Evolutionary conservation across 2,888 invertebrate species (phyloP).

Genomic region (Mythimna vitellina): DNA sequence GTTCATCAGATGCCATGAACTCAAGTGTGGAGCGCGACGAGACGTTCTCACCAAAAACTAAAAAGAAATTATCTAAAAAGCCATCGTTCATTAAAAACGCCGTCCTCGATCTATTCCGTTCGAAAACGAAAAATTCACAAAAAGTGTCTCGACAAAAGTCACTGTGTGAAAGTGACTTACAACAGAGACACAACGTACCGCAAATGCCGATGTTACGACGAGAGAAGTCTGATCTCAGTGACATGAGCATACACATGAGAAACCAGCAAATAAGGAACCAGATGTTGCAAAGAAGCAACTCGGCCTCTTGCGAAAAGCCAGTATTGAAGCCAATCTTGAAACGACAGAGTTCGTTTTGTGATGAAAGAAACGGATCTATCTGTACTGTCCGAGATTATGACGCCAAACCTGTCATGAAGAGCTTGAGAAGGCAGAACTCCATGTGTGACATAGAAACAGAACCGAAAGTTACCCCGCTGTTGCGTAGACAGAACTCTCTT

Average conservation of each 20-base stretch:
- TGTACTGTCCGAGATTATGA: conserved; percentile 88
- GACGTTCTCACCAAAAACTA: conserved; percentile 89
- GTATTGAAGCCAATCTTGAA: conserved; percentile 87
- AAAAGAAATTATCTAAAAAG: conserved; percentile 91
- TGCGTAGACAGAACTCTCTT: conserved; percentile 89
- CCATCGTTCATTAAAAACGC: conserved; percentile 90
- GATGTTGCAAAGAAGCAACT: conserved; percentile 88
- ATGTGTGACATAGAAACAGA: conserved; percentile 90
- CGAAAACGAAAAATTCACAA: conserved; percentile 87
- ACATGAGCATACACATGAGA: conserved; percentile 84
- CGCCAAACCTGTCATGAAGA: conserved; percentile 83
- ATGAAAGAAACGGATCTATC: conserved; percentile 85
- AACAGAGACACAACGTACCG: conserved; percentile 80
- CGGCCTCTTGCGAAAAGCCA: conserved; percentile 88
- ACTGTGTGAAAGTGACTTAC: conserved; percentile 87
- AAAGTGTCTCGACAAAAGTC: conserved; percentile 89
- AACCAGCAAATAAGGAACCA: conserved; percentile 86
- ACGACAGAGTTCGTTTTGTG: conserved; percentile 88
- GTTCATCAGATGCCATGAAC: conserved; percentile 88
- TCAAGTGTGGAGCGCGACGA: conserved; percentile 89
- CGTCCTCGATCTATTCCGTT: conserved; percentile 89
- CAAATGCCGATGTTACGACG: conserved; percentile 84
- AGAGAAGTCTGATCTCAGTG: conserved; percentile 87
- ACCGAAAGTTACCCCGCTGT: conserved; percentile 89
- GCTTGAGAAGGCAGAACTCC: conserved; percentile 85